phyloP scores from a whole-genome alignment of 1,140 invertebrate genomes.

The Carcinoscorpius rotundicauda region DNA sequence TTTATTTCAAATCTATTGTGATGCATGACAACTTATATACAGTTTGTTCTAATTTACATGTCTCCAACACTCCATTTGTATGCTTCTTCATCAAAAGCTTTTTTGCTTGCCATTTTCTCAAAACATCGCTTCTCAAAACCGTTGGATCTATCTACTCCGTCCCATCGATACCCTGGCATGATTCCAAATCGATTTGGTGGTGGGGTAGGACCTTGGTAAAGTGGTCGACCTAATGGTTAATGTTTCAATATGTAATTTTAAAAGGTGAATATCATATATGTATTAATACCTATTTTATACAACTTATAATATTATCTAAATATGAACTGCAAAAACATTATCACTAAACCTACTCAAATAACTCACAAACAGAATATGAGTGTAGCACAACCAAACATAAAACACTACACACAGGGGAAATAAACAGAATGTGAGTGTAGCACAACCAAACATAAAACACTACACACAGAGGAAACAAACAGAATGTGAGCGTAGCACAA shows the following conservation, averaged over 20 bases:
- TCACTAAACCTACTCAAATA: too few relatives aligned
- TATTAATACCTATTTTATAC: neutral
- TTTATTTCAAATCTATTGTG: too few relatives aligned
- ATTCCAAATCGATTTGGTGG: slow-evolving; percentile 87
- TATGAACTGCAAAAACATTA: too few relatives aligned
- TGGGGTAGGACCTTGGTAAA: slow-evolving; percentile 60
- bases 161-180: slow-evolving; percentile 87
- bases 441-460: too few relatives aligned
- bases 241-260: neutral
- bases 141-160: slow-evolving; percentile 94
- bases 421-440: too few relatives aligned
- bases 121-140: slow-evolving; percentile 92
- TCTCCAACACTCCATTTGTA: slow-evolving; percentile 93
- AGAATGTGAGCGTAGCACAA: too few relatives aligned
- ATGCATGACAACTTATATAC: too few relatives aligned
- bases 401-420: too few relatives aligned
- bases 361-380: too few relatives aligned
- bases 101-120: slow-evolving; percentile 55
- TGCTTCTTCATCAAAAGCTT: slow-evolving; percentile 66
- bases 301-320: too few relatives aligned
- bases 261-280: neutral
- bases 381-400: too few relatives aligned
- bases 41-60: slow-evolving; percentile 59
- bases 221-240: slow-evolving; percentile 43
- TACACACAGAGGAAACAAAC: too few relatives aligned